phyloP scores from a whole-genome alignment of 1,140 invertebrate species.

The Pachyrhynchus sulphureomaculatus region DNA sequence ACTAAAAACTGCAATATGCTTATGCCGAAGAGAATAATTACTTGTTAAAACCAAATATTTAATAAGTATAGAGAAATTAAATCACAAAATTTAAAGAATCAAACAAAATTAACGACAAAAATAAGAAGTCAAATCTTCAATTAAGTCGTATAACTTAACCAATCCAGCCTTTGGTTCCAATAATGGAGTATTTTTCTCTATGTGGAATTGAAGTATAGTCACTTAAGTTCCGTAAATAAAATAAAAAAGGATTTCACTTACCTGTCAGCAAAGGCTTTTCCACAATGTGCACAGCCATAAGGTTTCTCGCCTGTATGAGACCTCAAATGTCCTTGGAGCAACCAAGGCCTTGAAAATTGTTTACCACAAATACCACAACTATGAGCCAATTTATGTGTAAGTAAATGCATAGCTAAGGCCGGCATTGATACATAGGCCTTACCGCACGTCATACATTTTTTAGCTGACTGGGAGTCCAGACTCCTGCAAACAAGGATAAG shows the following conservation, averaged over 20 bases:
- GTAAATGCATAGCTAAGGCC: conserved; percentile 93
- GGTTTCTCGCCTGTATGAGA: conserved; percentile 99
- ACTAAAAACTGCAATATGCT: too few relatives aligned
- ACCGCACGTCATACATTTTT: conserved; percentile 91
- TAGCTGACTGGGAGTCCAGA: conserved; percentile 88
- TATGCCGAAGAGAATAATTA: too few relatives aligned
- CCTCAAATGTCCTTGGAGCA: conserved; percentile 94
- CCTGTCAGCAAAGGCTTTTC: conserved; percentile 97
- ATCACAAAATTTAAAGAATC: too few relatives aligned
- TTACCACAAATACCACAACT: conserved; percentile 93
- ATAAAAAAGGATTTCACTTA: background rate
- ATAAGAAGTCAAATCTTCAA: too few relatives aligned
- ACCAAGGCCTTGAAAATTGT: conserved; percentile 95
- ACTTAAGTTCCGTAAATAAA: too few relatives aligned
- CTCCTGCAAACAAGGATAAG: conserved; percentile 57
- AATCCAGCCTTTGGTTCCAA: too few relatives aligned
- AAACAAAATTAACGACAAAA: too few relatives aligned
- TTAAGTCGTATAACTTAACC: too few relatives aligned
- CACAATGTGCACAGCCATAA: conserved; percentile 97
- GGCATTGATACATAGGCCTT: conserved; percentile 98
- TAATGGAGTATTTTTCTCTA: too few relatives aligned
- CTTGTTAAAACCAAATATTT: too few relatives aligned
- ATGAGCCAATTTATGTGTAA: conserved; percentile 89
- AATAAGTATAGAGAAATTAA: too few relatives aligned
- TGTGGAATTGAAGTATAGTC: too few relatives aligned